phyloP scores from a whole-genome alignment of 2,888 invertebrate genomes.

The Abrostola triplasia region DNA sequence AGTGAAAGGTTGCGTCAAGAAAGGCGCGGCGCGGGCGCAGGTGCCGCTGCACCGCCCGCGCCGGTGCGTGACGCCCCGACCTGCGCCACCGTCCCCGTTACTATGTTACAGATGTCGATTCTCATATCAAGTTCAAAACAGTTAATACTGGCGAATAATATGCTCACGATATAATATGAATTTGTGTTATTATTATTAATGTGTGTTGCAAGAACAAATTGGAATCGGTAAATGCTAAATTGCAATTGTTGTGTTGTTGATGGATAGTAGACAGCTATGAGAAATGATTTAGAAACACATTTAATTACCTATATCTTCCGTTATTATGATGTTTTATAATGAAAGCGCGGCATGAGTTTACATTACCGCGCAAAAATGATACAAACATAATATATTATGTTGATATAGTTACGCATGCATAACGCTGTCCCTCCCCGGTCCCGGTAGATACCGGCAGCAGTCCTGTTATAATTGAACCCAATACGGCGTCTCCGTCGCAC shows the following conservation, averaged over 20 bases:
- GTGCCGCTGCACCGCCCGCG: conserved; percentile 13
- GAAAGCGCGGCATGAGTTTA: too few species aligned
- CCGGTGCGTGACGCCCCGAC: conserved; percentile 42
- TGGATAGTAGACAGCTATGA: too few species aligned
- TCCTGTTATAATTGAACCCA: conserved; percentile 64
- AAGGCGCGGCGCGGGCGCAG: conserved; percentile 22
- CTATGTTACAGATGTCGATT: conserved; percentile 21
- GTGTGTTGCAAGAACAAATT: too few species aligned
- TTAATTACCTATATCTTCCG: too few species aligned
- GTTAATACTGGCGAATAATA: conserved; percentile 13
- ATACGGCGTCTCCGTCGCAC: conserved; percentile 55
- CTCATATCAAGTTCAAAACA: conserved; percentile 5
- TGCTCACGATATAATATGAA: too few species aligned
- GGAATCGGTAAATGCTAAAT: too few species aligned
- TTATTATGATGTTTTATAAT: too few species aligned
- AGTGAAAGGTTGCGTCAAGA: background rate
- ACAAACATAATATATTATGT: background rate
- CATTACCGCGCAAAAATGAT: too few species aligned
- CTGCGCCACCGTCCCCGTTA: conserved; percentile 12
- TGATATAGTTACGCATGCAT: conserved; percentile 29
- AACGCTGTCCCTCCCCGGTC: conserved; percentile 44
- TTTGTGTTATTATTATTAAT: too few species aligned
- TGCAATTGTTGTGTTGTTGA: too few species aligned
- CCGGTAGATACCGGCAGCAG: conserved; percentile 37
- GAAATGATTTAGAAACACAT: too few species aligned